Conservation (phyloP, 2,797 vertebrate species). For the Hypotaenidia okinawae region DNA sequence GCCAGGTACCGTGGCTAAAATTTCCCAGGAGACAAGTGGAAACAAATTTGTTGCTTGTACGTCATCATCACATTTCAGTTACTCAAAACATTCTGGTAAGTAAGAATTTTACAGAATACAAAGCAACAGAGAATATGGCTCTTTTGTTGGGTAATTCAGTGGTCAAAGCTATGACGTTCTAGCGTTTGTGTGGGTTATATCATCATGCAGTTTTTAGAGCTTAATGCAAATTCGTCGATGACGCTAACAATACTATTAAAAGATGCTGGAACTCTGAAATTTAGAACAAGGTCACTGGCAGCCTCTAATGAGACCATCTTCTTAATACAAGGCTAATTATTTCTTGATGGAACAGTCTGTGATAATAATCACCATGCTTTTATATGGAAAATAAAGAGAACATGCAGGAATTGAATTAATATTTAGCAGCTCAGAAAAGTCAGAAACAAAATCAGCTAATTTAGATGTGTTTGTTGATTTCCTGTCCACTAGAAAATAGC, state of each 20-base stretch:
- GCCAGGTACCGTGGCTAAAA: neutral
- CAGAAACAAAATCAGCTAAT: conserved; percentile 25
- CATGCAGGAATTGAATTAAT: conserved; percentile 8
- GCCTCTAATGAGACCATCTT: conserved; percentile 63
- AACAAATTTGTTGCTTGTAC: neutral
- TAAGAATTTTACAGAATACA: conserved; percentile 18
- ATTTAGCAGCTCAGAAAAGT: conserved; percentile 24
- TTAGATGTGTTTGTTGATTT: conserved; percentile 57
- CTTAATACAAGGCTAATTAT: conserved; percentile 68
- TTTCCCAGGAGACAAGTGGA: neutral
- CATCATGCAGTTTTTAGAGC: conserved; percentile 63
- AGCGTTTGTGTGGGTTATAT: conserved; percentile 52
- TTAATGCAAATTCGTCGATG: conserved; percentile 62
- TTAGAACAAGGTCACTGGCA: conserved; percentile 69
- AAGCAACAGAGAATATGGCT: conserved; percentile 10
- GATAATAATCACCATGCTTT: conserved; percentile 55
- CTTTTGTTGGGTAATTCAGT: conserved; percentile 29
- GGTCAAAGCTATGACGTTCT: conserved; percentile 45
- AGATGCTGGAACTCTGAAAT: conserved; percentile 67
- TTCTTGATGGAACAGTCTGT: conserved; percentile 57
- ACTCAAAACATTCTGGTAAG: conserved; percentile 14
- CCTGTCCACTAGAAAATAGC: conserved; percentile 3
- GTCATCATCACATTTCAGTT: conserved; percentile 3
- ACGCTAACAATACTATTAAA: conserved; percentile 70
- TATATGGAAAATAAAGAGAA: conserved; percentile 34